phyloP scores from a whole-genome alignment of 92 coral and sea anemone genomes.

The Porites divaricata region DNA sequence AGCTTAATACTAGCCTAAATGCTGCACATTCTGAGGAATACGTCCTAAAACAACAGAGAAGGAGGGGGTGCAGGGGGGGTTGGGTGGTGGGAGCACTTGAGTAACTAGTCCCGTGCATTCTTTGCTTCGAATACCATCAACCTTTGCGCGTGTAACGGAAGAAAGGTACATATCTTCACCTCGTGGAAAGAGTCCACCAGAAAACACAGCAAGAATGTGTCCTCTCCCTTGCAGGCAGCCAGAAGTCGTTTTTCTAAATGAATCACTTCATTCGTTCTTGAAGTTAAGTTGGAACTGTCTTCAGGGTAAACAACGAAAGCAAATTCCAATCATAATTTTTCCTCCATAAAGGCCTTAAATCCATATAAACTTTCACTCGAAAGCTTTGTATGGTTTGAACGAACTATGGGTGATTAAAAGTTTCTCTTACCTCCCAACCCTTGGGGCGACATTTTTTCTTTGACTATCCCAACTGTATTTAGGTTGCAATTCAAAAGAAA shows the following conservation, averaged over 20 bases:
- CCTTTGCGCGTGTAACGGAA: constrained; percentile 5
- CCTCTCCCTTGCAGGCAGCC: constrained; percentile 20
- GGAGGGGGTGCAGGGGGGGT: no score
- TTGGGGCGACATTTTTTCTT: constrained; percentile 23
- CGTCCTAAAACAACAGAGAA: no score
- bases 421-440: constrained; percentile 24
- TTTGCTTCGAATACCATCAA: constrained; percentile 10
- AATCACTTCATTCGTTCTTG: constrained; percentile 20
- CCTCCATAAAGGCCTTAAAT: constrained; percentile 8
- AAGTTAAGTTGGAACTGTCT: constrained; percentile 28
- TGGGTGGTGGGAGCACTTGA: no score
- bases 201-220: constrained; percentile 8
- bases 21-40: no score
- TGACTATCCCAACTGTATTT: constrained; percentile 19
- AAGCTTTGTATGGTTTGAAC: constrained; percentile 26
- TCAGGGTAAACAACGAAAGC: constrained; percentile 21
- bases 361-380: constrained; percentile 1
- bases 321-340: constrained; percentile 18
- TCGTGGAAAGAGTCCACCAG: constrained; percentile 8
- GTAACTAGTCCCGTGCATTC: neutral
- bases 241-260: constrained; percentile 7
- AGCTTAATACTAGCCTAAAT: no score
- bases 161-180: constrained; percentile 5
- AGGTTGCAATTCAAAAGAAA: constrained; percentile 21
- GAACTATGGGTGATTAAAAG: neutral